Evolutionary conservation across 2,113 vertebrate genomes (phyloP).

Genomic region (Boulengeromyrus knoepffleri): DNA sequence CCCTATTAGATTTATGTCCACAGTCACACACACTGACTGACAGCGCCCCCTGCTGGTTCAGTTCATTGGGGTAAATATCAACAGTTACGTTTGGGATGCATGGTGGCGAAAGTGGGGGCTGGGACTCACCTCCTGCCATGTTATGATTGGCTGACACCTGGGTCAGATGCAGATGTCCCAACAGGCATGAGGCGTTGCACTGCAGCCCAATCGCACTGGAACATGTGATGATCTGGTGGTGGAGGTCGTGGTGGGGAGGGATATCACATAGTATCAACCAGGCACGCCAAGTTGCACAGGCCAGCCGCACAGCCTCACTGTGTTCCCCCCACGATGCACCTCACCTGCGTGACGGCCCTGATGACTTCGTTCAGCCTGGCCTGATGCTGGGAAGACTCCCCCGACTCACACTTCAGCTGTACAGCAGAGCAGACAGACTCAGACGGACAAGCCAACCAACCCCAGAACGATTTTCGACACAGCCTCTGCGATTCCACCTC

Average conservation of each 20-base stretch:
- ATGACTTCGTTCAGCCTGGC: conserved; percentile 82
- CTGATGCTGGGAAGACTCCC: conserved; percentile 77
- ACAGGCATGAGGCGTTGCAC: conserved; percentile 79
- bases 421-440: neutral
- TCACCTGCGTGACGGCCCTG: conserved; percentile 78
- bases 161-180: conserved; percentile 81
- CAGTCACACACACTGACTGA: neutral
- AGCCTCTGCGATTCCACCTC: neutral
- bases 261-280: neutral
- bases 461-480: neutral
- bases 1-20: neutral
- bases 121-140: conserved; percentile 71
- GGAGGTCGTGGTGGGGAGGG: neutral
- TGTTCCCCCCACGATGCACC: neutral
- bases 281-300: neutral
- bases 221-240: conserved; percentile 70
- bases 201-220: conserved; percentile 86
- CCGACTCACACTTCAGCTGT: conserved; percentile 73
- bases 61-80: neutral
- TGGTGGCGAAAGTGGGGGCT: neutral
- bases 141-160: conserved; percentile 71
- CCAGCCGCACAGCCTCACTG: neutral
- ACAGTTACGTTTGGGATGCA: neutral
- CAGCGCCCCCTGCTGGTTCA: neutral
- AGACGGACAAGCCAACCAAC: neutral